Evolutionary conservation across 2,888 invertebrate genomes (phyloP).

Genomic region (Teinopalpus imperialis): DNA sequence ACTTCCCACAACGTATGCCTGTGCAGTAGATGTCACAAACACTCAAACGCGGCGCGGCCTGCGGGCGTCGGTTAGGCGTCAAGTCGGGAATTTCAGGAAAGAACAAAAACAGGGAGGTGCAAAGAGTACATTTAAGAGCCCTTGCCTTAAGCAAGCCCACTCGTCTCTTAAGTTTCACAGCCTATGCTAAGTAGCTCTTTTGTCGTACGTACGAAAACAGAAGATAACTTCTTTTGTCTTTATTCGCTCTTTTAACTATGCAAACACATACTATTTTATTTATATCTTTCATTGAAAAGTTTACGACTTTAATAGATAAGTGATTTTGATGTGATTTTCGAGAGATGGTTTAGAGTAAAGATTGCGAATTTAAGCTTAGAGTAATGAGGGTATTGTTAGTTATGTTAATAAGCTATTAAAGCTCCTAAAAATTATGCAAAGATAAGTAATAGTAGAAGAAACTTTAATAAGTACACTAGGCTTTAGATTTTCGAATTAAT

Average conservation of each 20-base stretch:
- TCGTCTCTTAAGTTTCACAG: slow-evolving; percentile 26
- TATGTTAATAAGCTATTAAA: no score
- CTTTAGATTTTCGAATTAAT: no score
- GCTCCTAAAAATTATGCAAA: no score
- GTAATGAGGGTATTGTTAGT: no score
- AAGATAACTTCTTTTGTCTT: slow-evolving; percentile 15
- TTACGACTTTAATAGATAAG: no score
- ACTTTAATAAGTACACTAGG: no score
- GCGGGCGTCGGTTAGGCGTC: slow-evolving; percentile 23
- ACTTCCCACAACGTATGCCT: slow-evolving; percentile 4
- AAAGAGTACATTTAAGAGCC: slow-evolving; percentile 44
- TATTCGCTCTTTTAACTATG: slow-evolving; percentile 1
- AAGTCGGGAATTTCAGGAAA: slow-evolving; percentile 16
- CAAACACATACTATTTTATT: background rate
- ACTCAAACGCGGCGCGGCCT: slow-evolving; percentile 9
- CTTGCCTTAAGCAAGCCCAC: slow-evolving; percentile 45
- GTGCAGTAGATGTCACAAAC: slow-evolving; percentile 8
- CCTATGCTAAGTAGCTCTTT: slow-evolving; percentile 20
- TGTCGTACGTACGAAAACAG: slow-evolving; percentile 21
- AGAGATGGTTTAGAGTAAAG: no score
- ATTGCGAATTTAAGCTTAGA: no score
- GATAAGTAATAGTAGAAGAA: no score
- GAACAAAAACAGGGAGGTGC: slow-evolving; percentile 33
- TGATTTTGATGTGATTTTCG: no score
- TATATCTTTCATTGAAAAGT: no score